Conservation (phyloP, 2,888 invertebrate genomes). For the Loripinus fragilis region DNA sequence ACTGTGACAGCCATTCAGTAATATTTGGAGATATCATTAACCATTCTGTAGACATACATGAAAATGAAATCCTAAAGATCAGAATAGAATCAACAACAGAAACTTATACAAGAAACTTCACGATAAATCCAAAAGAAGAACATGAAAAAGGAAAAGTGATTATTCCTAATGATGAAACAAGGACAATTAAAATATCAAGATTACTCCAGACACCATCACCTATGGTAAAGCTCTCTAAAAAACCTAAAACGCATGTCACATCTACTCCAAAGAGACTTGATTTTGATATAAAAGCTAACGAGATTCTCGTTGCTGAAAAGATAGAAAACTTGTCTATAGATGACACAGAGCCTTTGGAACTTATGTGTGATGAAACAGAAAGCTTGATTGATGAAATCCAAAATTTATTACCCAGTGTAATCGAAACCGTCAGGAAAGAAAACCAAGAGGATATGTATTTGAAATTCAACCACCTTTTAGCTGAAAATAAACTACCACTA, state of each 20-base stretch:
- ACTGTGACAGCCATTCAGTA: not conserved
- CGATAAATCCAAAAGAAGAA: not conserved
- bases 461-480: not conserved
- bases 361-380: not conserved
- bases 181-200: slow-evolving; percentile 1
- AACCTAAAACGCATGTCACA: not conserved
- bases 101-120: not conserved
- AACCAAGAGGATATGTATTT: not conserved
- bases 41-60: not conserved
- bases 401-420: not conserved
- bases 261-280: slow-evolving; percentile 4
- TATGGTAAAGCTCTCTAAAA: not conserved
- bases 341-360: too few relatives aligned
- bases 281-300: not conserved
- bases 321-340: not conserved
- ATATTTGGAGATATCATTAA: not conserved
- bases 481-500: slow-evolving; percentile 6
- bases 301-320: not conserved
- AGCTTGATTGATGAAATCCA: not conserved
- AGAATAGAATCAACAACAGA: not conserved
- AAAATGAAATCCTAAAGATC: not conserved
- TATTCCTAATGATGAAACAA: not conserved
- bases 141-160: not conserved
- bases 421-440: not conserved
- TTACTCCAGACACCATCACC: not conserved